These are phyloP conservation scores for Fulmarus glacialis DNA, from an alignment of 2,113 vertebrate species.

Conservation along the genomic window DNA sequence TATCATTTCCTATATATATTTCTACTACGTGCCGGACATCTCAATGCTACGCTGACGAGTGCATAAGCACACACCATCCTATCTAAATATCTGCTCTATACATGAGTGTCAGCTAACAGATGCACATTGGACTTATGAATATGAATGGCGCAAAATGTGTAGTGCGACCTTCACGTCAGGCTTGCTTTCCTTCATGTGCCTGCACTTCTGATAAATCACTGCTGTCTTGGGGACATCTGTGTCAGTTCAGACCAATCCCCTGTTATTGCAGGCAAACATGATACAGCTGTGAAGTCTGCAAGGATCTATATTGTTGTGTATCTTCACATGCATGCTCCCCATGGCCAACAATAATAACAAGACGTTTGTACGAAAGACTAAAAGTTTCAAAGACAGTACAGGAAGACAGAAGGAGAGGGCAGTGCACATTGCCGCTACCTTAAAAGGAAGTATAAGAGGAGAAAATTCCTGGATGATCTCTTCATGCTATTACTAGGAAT, in stretches of 20 bases:
- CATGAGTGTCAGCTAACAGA: not conserved
- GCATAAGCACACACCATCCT: not conserved
- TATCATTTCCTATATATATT: not conserved
- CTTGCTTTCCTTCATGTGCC: not conserved
- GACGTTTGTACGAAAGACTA: not conserved
- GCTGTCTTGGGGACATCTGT: not conserved
- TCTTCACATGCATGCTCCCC: not conserved
- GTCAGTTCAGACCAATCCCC: not conserved
- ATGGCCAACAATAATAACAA: not conserved
- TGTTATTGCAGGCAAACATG: not conserved
- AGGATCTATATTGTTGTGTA: not conserved
- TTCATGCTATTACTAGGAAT: not conserved
- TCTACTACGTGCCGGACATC: not conserved
- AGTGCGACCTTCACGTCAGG: not conserved
- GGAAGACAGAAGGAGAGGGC: not conserved
- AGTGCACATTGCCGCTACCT: not conserved
- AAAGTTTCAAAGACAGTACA: not conserved
- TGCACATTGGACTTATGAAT: not conserved
- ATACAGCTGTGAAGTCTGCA: not conserved
- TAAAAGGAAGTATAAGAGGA: not conserved
- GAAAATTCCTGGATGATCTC: not conserved
- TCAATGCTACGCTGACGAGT: not conserved
- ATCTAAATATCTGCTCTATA: not conserved
- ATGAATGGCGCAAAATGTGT: not conserved
- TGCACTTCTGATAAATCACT: not conserved